phyloP scores from a whole-genome alignment of 2,888 invertebrate genomes.

The Watsonalla binaria region DNA sequence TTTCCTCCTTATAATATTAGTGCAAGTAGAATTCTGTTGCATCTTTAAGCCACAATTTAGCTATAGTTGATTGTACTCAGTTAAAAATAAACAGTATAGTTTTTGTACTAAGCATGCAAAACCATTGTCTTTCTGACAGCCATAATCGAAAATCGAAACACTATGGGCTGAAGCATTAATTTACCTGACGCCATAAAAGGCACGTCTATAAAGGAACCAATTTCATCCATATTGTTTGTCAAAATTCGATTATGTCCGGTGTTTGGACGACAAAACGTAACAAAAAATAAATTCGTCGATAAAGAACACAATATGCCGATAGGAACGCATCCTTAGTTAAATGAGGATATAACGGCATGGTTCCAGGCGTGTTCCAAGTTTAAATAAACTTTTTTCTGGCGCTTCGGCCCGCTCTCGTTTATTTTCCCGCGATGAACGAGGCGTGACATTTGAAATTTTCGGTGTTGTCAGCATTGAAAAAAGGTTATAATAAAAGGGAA shows the following conservation, averaged over 20 bases:
- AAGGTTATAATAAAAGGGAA: slow-evolving; percentile 50
- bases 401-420: slow-evolving; percentile 51
- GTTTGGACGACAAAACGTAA: slow-evolving; percentile 51
- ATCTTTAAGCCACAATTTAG: too few species aligned
- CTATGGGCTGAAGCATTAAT: slow-evolving; percentile 36
- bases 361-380: slow-evolving; percentile 50
- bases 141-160: not conserved
- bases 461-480: slow-evolving; percentile 62
- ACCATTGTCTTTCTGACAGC: not conserved
- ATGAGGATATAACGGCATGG: slow-evolving; percentile 61
- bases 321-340: slow-evolving; percentile 55
- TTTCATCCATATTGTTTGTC: slow-evolving; percentile 72
- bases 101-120: too few species aligned
- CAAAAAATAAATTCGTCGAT: slow-evolving; percentile 33
- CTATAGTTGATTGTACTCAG: too few species aligned
- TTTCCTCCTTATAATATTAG: too few species aligned
- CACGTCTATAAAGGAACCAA: slow-evolving; percentile 65
- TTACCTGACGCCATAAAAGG: slow-evolving; percentile 49
- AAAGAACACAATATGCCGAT: slow-evolving; percentile 30
- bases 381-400: slow-evolving; percentile 61
- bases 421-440: slow-evolving; percentile 73
- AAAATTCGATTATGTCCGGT: slow-evolving; percentile 71
- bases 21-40: too few species aligned
- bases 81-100: too few species aligned
- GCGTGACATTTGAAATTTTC: slow-evolving; percentile 74